A percentile compares a stretch with the other conserved stretches of the same genome.
phyloP scores from a whole-genome alignment of 2,113 vertebrate species.

The Tetrao urogallus region DNA sequence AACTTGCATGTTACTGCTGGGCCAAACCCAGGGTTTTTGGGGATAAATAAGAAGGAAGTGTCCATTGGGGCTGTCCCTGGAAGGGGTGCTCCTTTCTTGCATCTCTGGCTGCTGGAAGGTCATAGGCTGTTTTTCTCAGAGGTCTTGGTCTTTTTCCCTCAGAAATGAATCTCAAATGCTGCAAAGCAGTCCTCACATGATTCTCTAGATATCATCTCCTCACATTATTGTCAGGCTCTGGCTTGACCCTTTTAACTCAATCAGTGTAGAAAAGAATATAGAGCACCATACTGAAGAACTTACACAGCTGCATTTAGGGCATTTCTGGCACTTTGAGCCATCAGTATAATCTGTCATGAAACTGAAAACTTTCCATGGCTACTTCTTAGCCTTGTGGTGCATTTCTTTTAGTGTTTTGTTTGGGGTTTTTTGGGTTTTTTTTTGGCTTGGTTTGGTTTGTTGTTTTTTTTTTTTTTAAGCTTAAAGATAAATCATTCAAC shows the following conservation, averaged over 20 bases:
- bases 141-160: neutral
- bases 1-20: neutral
- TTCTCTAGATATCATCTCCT: neutral
- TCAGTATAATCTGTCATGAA: slow-evolving; percentile 5
- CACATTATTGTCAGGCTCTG: neutral
- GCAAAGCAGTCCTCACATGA: neutral
- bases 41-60: neutral
- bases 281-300: neutral
- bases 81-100: neutral
- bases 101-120: neutral
- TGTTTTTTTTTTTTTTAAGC: neutral
- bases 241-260: slow-evolving; percentile 26
- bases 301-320: neutral
- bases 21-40: neutral
- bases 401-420: neutral
- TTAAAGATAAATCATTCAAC: neutral
- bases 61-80: accelerated
- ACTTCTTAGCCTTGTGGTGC: neutral
- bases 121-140: accelerated
- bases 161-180: neutral
- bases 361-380: neutral
- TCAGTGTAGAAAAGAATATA: neutral
- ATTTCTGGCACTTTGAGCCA: neutral
- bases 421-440: neutral
- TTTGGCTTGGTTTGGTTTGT: neutral